Base-by-base conservation (phyloP, 2,888 invertebrate genomes). In the Microdon myrmicae region DNA sequence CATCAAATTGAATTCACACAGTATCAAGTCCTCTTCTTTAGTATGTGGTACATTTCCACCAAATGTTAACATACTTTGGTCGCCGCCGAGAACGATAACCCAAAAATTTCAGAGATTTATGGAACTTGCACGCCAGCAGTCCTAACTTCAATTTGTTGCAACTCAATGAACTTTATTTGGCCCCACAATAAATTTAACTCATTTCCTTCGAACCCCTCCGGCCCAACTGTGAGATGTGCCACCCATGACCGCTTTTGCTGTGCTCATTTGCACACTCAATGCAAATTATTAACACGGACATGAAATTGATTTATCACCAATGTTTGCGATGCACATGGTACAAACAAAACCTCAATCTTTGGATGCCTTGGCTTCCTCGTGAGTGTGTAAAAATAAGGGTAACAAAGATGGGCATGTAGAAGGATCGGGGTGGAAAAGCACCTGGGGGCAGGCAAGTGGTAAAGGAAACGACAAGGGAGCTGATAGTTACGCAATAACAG, bases 141-240 rank as follows among this genome's bases (percentile, higher is more conserved):
- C 64, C 64, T 64, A 64, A 64, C 49, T 41, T 58, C 64, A 64
- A 64, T 64, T 64, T 64, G 64, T 64, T 64, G 64, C 64, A 64
- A 64, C 51, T 58, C 58, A 64, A 56, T 64, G 64, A 64, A 58
- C 64, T 64, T 58, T 64, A 53, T 47, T 64, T 58, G 58, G 64
- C 51, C 58, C 32, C 47, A 47, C 58, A 19, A 64, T 64, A 64
- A 64, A 64, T 64, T 64, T 28, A 41, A 64, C 43, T 64, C 45
- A 41, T 41, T 45, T 39, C 23, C 58, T 23, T 25, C 17, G 13
- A 29, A n/a, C 23, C 4, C 9, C 14, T 20, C 22, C 7, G 8
- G 7, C 14, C 19, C 34, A n/a, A n/a, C n/a, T n/a, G n/a, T n/a
- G n/a, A n/a, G n/a, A n/a, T n/a, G n/a, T n/a, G n/a, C n/a, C 35